A percentile compares a stretch with the other conserved stretches of the same genome.
These are phyloP conservation scores for Umimayanthus chanpuru DNA, from an alignment of 92 coral and sea anemone species.

Conservation along the genomic window DNA sequence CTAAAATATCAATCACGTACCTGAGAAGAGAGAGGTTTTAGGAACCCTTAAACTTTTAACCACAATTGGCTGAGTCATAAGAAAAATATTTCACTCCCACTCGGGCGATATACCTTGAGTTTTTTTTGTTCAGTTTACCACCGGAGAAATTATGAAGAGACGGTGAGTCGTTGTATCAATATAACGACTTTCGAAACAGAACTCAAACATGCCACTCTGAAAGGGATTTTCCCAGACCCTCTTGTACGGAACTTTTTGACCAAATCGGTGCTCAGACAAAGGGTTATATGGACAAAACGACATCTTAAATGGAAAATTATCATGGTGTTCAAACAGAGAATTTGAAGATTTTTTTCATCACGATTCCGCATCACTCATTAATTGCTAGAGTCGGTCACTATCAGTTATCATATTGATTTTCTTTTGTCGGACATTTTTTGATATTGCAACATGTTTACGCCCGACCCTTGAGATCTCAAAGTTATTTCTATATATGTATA, in stretches of 20 bases:
- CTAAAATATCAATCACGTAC: constrained; percentile 28
- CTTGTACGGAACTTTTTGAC: constrained; percentile 18
- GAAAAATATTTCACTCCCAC: constrained; percentile 32
- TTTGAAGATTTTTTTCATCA: constrained; percentile 7
- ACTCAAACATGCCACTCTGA: background rate
- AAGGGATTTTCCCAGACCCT: background rate
- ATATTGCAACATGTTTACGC: constrained; percentile 26
- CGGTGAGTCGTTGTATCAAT: constrained; percentile 37
- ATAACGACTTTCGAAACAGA: constrained; percentile 37
- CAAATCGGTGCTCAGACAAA: background rate
- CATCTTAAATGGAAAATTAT: background rate
- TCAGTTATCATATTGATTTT: constrained; percentile 8
- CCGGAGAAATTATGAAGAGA: constrained; percentile 6
- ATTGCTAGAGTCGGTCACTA: background rate
- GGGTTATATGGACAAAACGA: background rate
- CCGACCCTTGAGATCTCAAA: background rate
- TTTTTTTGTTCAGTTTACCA: background rate
- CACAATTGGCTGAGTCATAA: constrained; percentile 43
- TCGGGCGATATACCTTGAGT: constrained; percentile 1
- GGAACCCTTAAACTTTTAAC: constrained; percentile 6
- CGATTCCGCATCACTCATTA: background rate
- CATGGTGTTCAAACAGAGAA: background rate
- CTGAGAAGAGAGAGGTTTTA: background rate
- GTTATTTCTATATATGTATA: background rate
- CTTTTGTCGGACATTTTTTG: background rate